A percentile compares a stretch with the other conserved stretches of the same genome.
phyloP scores from a whole-genome alignment of 2,797 vertebrate genomes.

The Agapornis canus region DNA sequence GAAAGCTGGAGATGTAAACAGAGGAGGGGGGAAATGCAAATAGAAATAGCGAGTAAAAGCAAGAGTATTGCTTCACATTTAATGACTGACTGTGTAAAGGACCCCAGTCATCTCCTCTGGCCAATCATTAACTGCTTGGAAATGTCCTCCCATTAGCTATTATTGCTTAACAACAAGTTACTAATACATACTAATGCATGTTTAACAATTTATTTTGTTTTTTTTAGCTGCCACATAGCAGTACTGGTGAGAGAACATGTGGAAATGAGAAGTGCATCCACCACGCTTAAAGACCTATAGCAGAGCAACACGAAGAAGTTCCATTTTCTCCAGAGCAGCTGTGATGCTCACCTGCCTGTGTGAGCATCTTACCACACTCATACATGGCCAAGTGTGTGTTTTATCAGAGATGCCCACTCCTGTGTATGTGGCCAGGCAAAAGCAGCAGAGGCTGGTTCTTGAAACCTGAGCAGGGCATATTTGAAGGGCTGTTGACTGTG shows the following conservation, averaged over 20 bases:
- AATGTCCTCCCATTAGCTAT: conserved; percentile 32
- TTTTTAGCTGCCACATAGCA: background rate
- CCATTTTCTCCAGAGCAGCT: background rate
- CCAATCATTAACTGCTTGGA: conserved; percentile 40
- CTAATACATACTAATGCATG: conserved; percentile 21
- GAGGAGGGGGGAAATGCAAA: background rate
- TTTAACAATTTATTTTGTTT: conserved; percentile 12
- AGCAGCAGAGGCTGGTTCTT: background rate
- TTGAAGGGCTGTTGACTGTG: background rate
- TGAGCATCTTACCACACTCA: background rate
- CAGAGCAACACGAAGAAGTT: background rate
- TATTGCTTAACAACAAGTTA: conserved; percentile 35
- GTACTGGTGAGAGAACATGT: background rate
- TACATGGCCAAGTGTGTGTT: background rate
- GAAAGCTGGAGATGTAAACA: background rate
- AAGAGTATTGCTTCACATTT: conserved; percentile 16
- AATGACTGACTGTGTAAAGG: conserved; percentile 6
- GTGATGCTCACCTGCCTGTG: background rate
- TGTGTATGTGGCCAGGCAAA: background rate
- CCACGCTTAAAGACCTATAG: background rate
- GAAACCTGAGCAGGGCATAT: background rate
- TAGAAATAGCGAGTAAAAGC: background rate
- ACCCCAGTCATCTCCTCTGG: conserved; percentile 12
- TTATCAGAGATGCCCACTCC: background rate
- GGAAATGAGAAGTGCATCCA: background rate